Base-by-base conservation (phyloP, 1,140 invertebrate species). In the Hetaerina americana region DNA sequence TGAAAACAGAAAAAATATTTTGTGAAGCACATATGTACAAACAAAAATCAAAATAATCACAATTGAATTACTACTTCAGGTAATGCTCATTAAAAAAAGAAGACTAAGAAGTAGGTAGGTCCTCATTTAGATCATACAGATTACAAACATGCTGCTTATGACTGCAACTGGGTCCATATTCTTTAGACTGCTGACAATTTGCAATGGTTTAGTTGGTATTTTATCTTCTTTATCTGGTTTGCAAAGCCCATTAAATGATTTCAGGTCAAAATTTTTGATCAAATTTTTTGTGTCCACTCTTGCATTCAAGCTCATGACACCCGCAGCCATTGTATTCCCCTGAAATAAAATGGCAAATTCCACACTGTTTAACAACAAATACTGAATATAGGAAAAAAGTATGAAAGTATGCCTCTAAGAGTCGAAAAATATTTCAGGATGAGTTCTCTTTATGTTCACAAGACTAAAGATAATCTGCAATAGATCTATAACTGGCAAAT, bases 181-280 rank as follows among this genome's bases (percentile, higher is more conserved):
- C 10, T 57, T 10, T 57, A 57, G 10, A 2, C 40, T 57, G 2
- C 2, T 10, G 2, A 10, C 40, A 57, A 57, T n/a, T 3, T 1
- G 15, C 10, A 5, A 1, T 18, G 2, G 40, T n/a, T n/a, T 57
- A 3, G 22, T 18, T 18, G 2, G 2, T 18, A 5, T 57, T 12
- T 57, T 2, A 57, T 77, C 74, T 0, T 67, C 15, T 22, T 71
- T 67, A 70, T 77, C 73, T 1, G 81, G 72, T 71, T 85, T 85
- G 70, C 80, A 81, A 0, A 92, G 78, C 5, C 88, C 86, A 76
- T 85, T 81, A 76, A 87, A 90, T 0, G 87, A 83, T 10, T 79
- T 83, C n/a, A 92, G 78, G 70, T 91, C 87, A 79, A 88, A 92
- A 76, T 84, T 84, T 66, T 89, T 84, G 75, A 88, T 87, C 15